Evolutionary conservation across 2,888 invertebrate genomes (phyloP).

Genomic region (Thysanoteuthis rhombus): DNA sequence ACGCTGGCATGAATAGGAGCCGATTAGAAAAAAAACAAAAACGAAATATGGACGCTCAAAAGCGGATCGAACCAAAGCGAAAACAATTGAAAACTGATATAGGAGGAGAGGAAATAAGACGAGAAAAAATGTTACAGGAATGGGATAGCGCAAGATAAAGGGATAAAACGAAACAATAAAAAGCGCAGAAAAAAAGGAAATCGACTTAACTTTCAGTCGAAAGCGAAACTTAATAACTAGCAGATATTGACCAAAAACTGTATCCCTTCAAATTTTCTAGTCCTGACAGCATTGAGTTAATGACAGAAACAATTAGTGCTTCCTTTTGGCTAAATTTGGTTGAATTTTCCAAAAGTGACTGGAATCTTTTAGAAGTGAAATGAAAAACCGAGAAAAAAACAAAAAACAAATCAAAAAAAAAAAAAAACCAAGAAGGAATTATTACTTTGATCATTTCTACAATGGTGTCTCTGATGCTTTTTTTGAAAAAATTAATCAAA

Average conservation of each 20-base stretch:
- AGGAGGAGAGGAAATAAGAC: background rate
- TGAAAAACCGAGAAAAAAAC: background rate
- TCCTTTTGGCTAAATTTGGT: background rate
- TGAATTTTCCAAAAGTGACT: background rate
- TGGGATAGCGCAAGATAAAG: background rate
- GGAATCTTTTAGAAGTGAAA: background rate
- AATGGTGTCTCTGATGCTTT: background rate
- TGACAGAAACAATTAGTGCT: background rate
- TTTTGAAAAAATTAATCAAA: background rate
- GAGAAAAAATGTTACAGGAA: background rate
- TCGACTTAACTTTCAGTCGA: background rate
- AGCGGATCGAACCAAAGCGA: background rate
- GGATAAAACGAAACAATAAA: background rate
- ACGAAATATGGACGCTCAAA: no score
- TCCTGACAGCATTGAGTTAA: background rate
- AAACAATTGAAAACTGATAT: background rate
- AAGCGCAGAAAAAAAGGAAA: background rate
- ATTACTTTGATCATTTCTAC: background rate
- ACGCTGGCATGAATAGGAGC: background rate
- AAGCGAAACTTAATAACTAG: background rate
- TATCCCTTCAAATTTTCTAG: background rate
- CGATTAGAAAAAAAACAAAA: no score
- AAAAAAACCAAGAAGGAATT: background rate
- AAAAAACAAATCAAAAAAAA: no score
- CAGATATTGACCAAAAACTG: background rate